Conservation (phyloP, 2,113 vertebrate species). For the Crotalus horridus region DNA sequence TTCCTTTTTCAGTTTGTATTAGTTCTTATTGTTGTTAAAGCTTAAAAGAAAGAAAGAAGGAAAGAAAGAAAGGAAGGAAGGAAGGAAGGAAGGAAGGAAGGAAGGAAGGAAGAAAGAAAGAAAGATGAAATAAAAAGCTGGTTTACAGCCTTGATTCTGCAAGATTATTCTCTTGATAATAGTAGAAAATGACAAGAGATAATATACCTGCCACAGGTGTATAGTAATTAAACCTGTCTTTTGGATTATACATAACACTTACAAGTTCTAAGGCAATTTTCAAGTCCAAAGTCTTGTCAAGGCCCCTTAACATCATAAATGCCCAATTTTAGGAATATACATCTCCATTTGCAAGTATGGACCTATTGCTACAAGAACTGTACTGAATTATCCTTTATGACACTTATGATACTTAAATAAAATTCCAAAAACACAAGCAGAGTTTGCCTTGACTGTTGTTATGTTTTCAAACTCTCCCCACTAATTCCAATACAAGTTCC, state of each 20-base stretch:
- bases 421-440: background rate
- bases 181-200: background rate
- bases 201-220: background rate
- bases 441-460: background rate
- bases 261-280: background rate
- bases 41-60: background rate
- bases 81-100: too few species aligned
- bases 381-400: background rate
- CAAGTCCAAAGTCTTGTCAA: background rate
- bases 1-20: background rate
- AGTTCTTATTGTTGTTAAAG: background rate
- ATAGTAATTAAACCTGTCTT: background rate
- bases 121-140: background rate
- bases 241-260: background rate
- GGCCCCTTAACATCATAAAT: background rate
- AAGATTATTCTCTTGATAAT: background rate
- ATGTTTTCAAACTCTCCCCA: background rate
- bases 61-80: too few species aligned
- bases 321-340: background rate
- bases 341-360: background rate
- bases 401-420: background rate
- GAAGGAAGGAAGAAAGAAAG: too few species aligned
- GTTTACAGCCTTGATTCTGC: background rate
- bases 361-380: background rate
- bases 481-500: background rate